Percentiles rank a stretch among this genome's conserved stretches.
Evolutionary conservation across 1,140 invertebrate genomes (phyloP).

Genomic region (Andricus grossulariae): DNA sequence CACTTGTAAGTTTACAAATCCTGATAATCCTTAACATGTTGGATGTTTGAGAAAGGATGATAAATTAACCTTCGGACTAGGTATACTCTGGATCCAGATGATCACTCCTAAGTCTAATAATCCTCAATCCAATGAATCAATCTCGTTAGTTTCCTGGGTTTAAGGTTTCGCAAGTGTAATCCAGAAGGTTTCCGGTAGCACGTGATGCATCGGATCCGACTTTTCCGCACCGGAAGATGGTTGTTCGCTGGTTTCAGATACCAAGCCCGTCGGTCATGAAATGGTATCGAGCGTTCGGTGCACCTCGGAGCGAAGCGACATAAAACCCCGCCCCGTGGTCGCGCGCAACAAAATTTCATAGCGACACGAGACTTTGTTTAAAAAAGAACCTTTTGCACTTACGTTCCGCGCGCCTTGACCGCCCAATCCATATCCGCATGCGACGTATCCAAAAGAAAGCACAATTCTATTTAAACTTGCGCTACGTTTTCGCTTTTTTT

Average conservation of each 20-base stretch:
- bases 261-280: conserved; percentile 14
- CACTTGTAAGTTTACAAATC: no score
- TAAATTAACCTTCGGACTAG: no score
- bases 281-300: conserved; percentile 26
- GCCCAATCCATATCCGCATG: conserved; percentile 74
- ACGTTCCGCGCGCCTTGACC: conserved; percentile 73
- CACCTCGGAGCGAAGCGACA: conserved; percentile 30
- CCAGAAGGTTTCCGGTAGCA: conserved; percentile 23
- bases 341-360: conserved; percentile 24
- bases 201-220: conserved; percentile 6
- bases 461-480: conserved; percentile 57
- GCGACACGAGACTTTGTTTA: conserved; percentile 16
- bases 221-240: conserved; percentile 10
- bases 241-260: conserved; percentile 22
- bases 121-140: background rate
- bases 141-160: background rate
- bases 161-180: conserved; percentile 1
- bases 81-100: no score
- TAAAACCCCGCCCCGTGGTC: conserved; percentile 28
- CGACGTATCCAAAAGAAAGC: conserved; percentile 67
- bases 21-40: no score
- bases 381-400: conserved; percentile 63
- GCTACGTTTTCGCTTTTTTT: conserved; percentile 43
- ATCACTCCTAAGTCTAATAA: no score
- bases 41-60: no score